Base-by-base conservation (phyloP, 2,113 vertebrate genomes). In the Centropus bengalensis region DNA sequence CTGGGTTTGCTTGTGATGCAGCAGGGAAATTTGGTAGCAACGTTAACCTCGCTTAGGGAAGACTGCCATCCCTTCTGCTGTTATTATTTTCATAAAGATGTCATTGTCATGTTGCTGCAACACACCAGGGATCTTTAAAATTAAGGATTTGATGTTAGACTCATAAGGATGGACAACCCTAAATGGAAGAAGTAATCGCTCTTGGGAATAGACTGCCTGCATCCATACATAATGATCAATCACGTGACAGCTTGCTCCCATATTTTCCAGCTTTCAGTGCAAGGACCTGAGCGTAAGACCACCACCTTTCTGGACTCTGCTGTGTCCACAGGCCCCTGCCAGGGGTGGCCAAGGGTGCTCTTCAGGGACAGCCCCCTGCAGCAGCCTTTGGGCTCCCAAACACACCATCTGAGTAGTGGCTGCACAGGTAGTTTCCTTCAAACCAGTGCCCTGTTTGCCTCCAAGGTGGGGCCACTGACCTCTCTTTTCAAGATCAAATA, bases 381-480 rank as follows among this genome's bases (percentile, higher is more conserved):
- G 45, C 28, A 55, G 54, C 2, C 1, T 24, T 42, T 1, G 4
- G 28, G 12, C 28, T 38, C 67, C 24, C 22, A 63, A 42, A 70
- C n/a, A 60, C 5, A 9, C 5, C 12, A 70, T 14, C 11, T 8
- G 10, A 16, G 15, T 54, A 71, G 60, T 56, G 38, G 19, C 42
- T 45, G 14, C 14, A 28, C 1, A 0, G 15, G 5, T 66, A 2
- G 0, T 24, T 8, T 0, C 1, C 6, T 14, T 89, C 45, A 44
- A 81, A 60, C 14, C 19, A 36, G 11, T 9, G 26, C 15, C 24
- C 36, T 52, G 14, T 55, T 86, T 68, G 14, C 19, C 7, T 82
- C 33, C 0, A 0, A 60, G 10, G 9, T 36, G 18, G 30, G 33
- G 9, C 63, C 59, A 44, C 38, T 51, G 33, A 68, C 9, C 11